These are phyloP conservation scores for Gadopsis bispinosus DNA, from an alignment of 2,797 vertebrate species.

Conservation along the genomic window DNA sequence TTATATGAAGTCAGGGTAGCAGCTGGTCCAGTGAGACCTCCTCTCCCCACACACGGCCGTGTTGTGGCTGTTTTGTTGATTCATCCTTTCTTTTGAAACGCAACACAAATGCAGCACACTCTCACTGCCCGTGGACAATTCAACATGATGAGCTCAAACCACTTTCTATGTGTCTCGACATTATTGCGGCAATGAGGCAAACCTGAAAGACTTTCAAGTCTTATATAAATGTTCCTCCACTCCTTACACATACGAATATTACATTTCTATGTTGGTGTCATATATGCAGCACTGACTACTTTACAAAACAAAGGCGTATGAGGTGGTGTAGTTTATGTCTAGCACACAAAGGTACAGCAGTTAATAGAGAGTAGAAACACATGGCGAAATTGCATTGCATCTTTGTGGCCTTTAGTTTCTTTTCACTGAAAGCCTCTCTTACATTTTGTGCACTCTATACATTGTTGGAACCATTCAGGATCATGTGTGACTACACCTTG, in stretches of 20 bases:
- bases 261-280: no score
- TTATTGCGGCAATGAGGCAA: no score
- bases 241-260: not conserved
- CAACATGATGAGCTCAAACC: no score
- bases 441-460: not conserved
- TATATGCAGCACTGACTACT: no score
- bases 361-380: not conserved
- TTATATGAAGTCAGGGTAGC: not conserved
- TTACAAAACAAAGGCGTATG: no score
- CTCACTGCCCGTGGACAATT: no score
- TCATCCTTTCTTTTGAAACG: not conserved
- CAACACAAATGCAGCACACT: not conserved
- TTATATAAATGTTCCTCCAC: no score
- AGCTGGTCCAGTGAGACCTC: not conserved
- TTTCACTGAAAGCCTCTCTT: not conserved
- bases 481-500: constrained; percentile 6
- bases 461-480: not conserved
- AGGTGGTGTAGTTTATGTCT: not conserved
- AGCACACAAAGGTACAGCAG: not conserved
- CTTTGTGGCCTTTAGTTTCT: not conserved
- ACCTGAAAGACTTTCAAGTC: no score
- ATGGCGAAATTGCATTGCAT: not conserved
- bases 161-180: no score
- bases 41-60: not conserved
- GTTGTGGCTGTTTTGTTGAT: not conserved